A percentile compares a stretch with the other conserved stretches of the same genome.
phyloP scores from a whole-genome alignment of 2,888 invertebrate species.

The Anthophora plumipes region DNA sequence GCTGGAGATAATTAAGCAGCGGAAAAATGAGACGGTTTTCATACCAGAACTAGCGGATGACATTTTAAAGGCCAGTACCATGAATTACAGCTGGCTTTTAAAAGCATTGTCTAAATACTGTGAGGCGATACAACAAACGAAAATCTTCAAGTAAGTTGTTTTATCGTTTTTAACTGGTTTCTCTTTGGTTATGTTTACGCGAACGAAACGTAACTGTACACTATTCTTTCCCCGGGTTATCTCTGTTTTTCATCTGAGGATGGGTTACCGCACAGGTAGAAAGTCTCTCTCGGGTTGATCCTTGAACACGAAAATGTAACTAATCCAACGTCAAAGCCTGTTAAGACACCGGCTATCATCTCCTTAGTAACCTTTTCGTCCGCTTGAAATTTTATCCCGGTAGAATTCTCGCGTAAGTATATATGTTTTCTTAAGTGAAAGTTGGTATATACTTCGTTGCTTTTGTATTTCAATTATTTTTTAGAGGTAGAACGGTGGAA shows the following conservation, averaged over 20 bases:
- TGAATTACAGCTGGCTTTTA: conserved; percentile 84
- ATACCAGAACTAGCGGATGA: conserved; percentile 84
- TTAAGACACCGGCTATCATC: background rate
- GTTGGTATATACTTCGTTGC: background rate
- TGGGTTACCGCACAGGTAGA: background rate
- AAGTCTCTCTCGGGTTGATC: background rate
- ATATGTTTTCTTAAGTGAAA: conserved; percentile 16
- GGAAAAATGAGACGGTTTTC: conserved; percentile 76
- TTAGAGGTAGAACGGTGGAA: background rate
- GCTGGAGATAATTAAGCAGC: conserved; percentile 58
- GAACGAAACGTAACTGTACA: background rate
- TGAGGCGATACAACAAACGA: conserved; percentile 84
- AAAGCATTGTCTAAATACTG: conserved; percentile 83
- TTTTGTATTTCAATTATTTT: background rate
- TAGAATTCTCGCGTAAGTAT: background rate
- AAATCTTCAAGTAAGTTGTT: conserved; percentile 85
- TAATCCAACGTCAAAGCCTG: background rate
- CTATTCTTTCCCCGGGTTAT: background rate
- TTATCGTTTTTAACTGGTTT: background rate
- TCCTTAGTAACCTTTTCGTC: too few species aligned
- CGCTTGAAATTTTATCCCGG: background rate
- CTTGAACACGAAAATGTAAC: conserved; percentile 3
- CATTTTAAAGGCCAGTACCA: conserved; percentile 85
- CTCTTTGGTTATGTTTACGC: background rate
- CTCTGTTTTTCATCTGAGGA: background rate